Evolutionary conservation across 1,140 invertebrate species (phyloP).

Genomic region (Elymnias hypermnestra): DNA sequence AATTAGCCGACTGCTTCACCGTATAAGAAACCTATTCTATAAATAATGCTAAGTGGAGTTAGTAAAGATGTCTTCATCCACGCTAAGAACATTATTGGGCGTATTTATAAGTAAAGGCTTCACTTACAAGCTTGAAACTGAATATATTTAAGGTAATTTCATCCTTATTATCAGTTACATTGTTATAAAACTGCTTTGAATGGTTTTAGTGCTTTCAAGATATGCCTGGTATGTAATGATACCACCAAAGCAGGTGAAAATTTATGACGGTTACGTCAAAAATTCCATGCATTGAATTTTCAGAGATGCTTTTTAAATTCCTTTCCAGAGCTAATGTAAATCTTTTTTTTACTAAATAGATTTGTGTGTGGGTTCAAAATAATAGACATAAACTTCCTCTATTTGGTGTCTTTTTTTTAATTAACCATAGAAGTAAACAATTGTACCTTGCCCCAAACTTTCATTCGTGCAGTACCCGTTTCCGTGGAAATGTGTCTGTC

Average conservation of each 20-base stretch:
- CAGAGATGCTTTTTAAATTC: too few relatives aligned
- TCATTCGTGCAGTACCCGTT: too few relatives aligned
- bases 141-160: neutral
- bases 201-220: neutral
- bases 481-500: too few relatives aligned
- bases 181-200: neutral
- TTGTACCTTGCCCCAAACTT: too few relatives aligned
- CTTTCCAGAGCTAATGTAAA: too few relatives aligned
- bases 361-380: too few relatives aligned
- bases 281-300: conserved; percentile 9
- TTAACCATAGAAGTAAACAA: too few relatives aligned
- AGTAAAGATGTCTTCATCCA: conserved; percentile 14
- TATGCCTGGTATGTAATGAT: neutral
- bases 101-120: neutral
- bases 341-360: too few relatives aligned
- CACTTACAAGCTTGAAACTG: neutral
- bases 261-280: conserved; percentile 13
- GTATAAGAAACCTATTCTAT: conserved; percentile 9
- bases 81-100: conserved; percentile 9
- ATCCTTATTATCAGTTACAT: neutral
- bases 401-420: too few relatives aligned
- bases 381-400: too few relatives aligned
- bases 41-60: conserved; percentile 8
- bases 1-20: conserved; percentile 16
- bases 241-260: conserved; percentile 4